Percentiles rank a stretch among this genome's conserved stretches.
Conservation (phyloP, 1,140 invertebrate genomes). For the Triops longicaudatus region DNA sequence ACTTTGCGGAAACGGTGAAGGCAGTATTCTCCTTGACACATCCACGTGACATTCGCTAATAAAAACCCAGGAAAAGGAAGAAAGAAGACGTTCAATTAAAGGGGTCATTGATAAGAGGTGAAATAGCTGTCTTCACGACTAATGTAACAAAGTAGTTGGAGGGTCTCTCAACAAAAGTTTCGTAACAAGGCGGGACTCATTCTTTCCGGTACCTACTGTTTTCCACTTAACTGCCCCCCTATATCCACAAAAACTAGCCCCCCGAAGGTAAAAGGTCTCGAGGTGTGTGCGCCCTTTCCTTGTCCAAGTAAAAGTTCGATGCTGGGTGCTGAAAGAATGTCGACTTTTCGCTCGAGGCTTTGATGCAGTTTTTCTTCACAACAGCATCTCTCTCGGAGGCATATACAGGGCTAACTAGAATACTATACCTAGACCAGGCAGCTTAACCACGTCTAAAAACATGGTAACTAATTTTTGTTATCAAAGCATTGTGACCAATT, state of each 20-base stretch:
- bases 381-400: neutral
- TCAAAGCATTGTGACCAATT: neutral
- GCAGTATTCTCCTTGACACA: neutral
- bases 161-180: neutral
- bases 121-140: no score
- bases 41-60: neutral
- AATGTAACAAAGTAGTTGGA: no score
- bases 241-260: neutral
- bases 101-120: neutral
- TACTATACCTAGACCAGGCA: no score
- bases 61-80: neutral
- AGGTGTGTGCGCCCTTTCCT: neutral
- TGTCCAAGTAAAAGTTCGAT: slow-evolving; percentile 7
- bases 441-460: neutral
- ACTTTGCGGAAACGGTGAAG: neutral
- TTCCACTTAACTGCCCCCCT: neutral
- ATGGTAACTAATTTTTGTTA: no score
- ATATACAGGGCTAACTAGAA: no score
- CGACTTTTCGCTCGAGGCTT: slow-evolving; percentile 5
- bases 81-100: neutral
- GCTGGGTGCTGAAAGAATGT: slow-evolving; percentile 3
- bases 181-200: neutral
- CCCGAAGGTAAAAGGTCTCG: neutral
- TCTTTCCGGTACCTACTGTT: neutral
- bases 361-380: neutral